A percentile compares a stretch with the other conserved stretches of the same genome.
Conservation (phyloP, 2,113 vertebrate species). For the Neopipo cinnamomea region DNA sequence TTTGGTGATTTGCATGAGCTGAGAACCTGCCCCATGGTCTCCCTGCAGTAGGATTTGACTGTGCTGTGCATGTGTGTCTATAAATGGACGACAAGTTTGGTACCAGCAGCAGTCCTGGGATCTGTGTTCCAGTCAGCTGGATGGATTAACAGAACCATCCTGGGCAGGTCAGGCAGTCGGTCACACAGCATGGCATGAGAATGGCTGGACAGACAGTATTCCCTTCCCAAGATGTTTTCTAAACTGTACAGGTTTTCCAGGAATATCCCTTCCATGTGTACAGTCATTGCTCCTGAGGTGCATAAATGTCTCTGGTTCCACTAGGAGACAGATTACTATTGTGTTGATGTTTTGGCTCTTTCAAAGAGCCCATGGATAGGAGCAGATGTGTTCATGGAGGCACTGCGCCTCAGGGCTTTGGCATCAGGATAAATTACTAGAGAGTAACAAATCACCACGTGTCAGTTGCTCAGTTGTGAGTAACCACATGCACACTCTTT, state of each 20-base stretch:
- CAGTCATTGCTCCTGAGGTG: constrained; percentile 5
- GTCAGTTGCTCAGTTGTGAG: background rate
- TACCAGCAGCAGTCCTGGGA: background rate
- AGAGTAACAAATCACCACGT: background rate
- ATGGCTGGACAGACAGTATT: background rate
- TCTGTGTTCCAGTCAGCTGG: background rate
- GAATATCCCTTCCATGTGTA: background rate
- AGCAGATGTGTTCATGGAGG: background rate
- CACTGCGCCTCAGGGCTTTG: background rate
- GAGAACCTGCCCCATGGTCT: background rate
- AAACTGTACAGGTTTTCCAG: background rate
- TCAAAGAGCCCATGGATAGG: background rate
- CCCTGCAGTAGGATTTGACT: background rate
- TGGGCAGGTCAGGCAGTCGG: background rate
- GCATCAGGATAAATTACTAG: background rate
- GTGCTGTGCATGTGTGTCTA: background rate
- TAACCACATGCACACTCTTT: background rate
- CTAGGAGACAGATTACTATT: background rate
- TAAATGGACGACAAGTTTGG: background rate
- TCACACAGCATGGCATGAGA: background rate
- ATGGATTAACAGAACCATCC: background rate
- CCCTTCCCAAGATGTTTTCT: background rate
- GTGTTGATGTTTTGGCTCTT: background rate
- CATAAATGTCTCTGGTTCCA: background rate
- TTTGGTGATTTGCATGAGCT: background rate